Conservation (phyloP, 2,797 vertebrate species). For the Enteromius mattozi region DNA sequence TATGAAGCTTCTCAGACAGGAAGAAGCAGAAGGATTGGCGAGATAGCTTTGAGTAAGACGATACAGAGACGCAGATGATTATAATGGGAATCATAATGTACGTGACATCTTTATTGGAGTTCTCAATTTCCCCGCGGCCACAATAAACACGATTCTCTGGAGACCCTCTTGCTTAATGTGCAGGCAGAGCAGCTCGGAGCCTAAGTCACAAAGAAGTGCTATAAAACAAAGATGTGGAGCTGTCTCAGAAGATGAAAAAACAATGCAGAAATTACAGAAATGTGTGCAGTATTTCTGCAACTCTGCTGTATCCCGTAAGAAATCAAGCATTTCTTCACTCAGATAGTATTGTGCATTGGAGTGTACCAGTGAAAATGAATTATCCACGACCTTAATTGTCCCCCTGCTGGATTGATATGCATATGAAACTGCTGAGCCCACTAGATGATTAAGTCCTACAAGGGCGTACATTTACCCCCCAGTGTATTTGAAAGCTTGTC, state of each 20-base stretch:
- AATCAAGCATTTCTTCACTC: conserved; percentile 25
- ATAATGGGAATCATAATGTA: conserved; percentile 33
- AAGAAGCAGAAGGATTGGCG: conserved; percentile 7
- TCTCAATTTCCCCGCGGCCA: conserved; percentile 11
- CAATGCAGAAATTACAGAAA: conserved; percentile 7
- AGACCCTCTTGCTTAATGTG: conserved; percentile 30
- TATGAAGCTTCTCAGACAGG: conserved; percentile 2
- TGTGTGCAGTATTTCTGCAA: conserved; percentile 7
- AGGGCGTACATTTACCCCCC: conserved; percentile 46
- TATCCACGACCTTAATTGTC: conserved; percentile 66
- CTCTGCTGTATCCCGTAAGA: conserved; percentile 25
- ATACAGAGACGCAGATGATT: conserved; percentile 34
- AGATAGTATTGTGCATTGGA: conserved; percentile 26
- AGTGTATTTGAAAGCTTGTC: conserved; percentile 56
- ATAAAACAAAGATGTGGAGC: conserved; percentile 33
- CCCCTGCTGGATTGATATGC: conserved; percentile 54
- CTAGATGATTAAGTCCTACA: conserved; percentile 52
- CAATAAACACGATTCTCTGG: conserved; percentile 44
- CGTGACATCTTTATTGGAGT: conserved; percentile 38
- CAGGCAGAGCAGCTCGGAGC: conserved; percentile 8
- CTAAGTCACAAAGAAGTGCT: conserved; percentile 6
- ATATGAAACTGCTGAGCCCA: conserved; percentile 31
- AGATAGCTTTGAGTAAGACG: conserved; percentile 13
- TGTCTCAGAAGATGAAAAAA: conserved; percentile 14
- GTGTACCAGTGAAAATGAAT: conserved; percentile 59